Base-by-base conservation (phyloP, 2,888 invertebrate species). In the Phalangium opilio region DNA sequence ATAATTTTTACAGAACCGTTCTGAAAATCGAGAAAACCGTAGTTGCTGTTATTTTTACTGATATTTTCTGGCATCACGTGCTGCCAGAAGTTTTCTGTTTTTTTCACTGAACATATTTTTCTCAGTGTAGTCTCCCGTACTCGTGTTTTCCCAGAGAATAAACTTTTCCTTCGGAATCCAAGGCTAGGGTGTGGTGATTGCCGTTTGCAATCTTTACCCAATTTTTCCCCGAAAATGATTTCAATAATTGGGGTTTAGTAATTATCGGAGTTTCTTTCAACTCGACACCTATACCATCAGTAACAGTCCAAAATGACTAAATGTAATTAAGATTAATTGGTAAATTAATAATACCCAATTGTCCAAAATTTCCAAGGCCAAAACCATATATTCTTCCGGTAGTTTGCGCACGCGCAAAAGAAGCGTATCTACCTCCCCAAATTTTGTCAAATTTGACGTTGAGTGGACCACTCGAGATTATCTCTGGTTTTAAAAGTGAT, bases 301-400 rank as follows among this genome's bases (percentile, higher is more conserved):
- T n/a, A n/a, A n/a, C n/a, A n/a, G n/a, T n/a, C 34, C 34, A 12
- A 34, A n/a, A n/a, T n/a, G n/a, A 11, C 40, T 15, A 40, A 42
- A 43, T 34, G n/a, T 34, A 34, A 14, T 34, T 34, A 14, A n/a
- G 12, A 3, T n/a, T 3, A 34, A 34, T 3, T 2, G 35, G 12
- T 12, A 34, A 34, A 34, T 5, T n/a, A 34, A 34, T 34, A 12
- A 14, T 11, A 50, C 90, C 91, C 49, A 96, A 73, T 64, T 98
- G 96, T 61, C 78, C 76, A 62, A 87, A 95, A 68, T 96, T 96
- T 68, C 98, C 98, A 45, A 98, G 75, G 4, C 91, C 90, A 69
- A 80, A 87, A 0, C 82, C 87, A 67, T 81, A 83, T 56, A 93
- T 75, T 41, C 76, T 75, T 27, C 78, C 76, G 5, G 72, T 74